A percentile compares a stretch with the other conserved stretches of the same genome.
phyloP scores from a whole-genome alignment of 2,113 vertebrate species.

The Gadus chalcogrammus region DNA sequence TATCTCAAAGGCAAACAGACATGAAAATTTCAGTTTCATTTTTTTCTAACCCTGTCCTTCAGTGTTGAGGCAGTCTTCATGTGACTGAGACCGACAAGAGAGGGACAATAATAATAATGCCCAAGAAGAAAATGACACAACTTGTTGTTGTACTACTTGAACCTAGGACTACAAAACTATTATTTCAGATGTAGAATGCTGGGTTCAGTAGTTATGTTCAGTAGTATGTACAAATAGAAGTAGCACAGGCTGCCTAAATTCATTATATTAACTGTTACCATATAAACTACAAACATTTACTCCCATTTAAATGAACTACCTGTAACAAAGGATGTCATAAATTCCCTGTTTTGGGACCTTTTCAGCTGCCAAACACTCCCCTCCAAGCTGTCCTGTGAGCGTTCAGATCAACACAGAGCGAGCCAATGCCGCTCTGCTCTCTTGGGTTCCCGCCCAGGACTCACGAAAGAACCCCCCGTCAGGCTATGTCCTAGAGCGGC shows the following conservation, averaged over 20 bases:
- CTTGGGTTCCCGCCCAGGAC: conserved; percentile 82
- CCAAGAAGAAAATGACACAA: too few relatives aligned
- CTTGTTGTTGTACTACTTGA: too few relatives aligned
- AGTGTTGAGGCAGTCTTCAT: background rate
- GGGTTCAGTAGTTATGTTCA: too few relatives aligned
- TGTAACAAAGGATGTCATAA: background rate
- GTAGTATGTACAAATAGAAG: too few relatives aligned
- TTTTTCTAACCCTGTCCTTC: too few relatives aligned
- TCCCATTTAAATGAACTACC: background rate
- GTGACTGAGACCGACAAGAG: background rate
- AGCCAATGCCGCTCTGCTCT: conserved; percentile 84
- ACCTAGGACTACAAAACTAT: too few relatives aligned
- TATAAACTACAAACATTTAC: background rate
- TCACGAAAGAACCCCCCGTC: conserved; percentile 77
- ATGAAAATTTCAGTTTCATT: too few relatives aligned
- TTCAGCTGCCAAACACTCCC: conserved; percentile 81
- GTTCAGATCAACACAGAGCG: conserved; percentile 84
- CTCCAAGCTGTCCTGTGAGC: conserved; percentile 80
- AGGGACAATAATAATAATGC: too few relatives aligned
- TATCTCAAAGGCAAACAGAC: too few relatives aligned
- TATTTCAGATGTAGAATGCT: too few relatives aligned
- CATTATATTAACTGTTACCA: too few relatives aligned
- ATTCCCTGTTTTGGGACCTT: conserved; percentile 19
- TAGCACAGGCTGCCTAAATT: too few relatives aligned
- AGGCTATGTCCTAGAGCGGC: conserved; percentile 85